Conservation (phyloP, 1,140 invertebrate species). For the Littorina saxatilis region DNA sequence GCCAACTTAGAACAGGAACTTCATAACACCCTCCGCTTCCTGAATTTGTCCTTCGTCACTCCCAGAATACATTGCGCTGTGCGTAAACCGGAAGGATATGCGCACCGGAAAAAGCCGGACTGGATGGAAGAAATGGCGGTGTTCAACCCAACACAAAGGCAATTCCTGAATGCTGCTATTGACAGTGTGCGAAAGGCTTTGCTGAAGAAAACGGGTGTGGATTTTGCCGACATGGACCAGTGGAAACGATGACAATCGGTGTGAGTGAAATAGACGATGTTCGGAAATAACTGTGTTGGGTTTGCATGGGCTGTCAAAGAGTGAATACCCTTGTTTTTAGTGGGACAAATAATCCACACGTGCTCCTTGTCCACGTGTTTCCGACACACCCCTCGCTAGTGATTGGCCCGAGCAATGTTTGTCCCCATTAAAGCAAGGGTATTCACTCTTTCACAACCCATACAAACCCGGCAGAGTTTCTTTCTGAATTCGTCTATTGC, state of each 20-base stretch:
- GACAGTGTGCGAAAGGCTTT: not conserved
- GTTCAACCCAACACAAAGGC: not conserved
- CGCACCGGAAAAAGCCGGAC: conserved; percentile 3
- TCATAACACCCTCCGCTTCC: conserved; percentile 10
- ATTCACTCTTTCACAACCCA: no score
- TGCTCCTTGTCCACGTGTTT: no score
- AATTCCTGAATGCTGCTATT: not conserved
- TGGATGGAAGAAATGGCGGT: conserved; percentile 6
- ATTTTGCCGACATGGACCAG: conserved; percentile 3
- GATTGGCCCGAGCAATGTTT: no score
- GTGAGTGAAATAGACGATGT: no score
- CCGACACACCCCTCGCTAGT: no score
- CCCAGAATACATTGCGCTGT: conserved; percentile 6
- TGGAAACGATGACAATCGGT: conserved; percentile 20
- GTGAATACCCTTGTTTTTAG: no score
- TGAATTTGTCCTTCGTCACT: not conserved
- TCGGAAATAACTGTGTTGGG: no score
- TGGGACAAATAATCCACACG: no score
- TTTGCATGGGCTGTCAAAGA: no score
- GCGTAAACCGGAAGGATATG: not conserved
- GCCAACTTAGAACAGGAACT: not conserved
- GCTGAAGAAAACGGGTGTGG: not conserved
- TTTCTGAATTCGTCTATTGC: no score
- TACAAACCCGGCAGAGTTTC: no score
- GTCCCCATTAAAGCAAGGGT: no score